These are phyloP conservation scores for Augochlora pura DNA, from an alignment of 1,140 invertebrate genomes.

Conservation along the genomic window DNA sequence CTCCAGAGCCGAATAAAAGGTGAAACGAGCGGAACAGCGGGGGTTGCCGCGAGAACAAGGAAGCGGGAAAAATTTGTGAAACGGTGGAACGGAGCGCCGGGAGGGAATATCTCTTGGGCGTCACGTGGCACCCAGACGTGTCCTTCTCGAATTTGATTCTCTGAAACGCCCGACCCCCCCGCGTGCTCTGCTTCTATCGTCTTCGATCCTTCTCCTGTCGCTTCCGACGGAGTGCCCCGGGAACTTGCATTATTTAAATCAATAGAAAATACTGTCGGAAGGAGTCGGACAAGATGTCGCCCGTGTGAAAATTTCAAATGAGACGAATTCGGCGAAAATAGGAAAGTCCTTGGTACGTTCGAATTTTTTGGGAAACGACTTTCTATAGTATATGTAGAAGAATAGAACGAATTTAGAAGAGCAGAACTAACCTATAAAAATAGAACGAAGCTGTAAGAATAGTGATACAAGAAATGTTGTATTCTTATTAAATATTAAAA, in stretches of 20 bases:
- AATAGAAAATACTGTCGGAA: neutral
- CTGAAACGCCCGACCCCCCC: neutral
- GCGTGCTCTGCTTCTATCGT: neutral
- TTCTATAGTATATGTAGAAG: too few species aligned
- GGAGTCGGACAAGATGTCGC: too few species aligned
- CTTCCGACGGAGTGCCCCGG: neutral
- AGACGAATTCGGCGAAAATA: too few species aligned
- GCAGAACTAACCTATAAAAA: too few species aligned
- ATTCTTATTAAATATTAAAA: too few species aligned
- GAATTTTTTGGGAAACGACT: too few species aligned
- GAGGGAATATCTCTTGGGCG: neutral
- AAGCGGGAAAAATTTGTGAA: neutral
- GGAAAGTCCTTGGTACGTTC: too few species aligned
- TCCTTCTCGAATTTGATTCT: slow-evolving; percentile 19
- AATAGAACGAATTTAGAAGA: too few species aligned
- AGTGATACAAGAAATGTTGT: too few species aligned
- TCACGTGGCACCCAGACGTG: slow-evolving; percentile 3
- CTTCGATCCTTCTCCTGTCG: neutral
- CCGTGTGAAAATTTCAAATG: too few species aligned
- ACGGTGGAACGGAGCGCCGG: neutral
- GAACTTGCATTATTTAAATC: neutral
- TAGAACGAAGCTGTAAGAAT: too few species aligned
- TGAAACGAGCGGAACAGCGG: slow-evolving; percentile 26
- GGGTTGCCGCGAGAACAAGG: neutral
- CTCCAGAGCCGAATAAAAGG: slow-evolving; percentile 20